Percentiles rank a stretch among this genome's conserved stretches.
Conservation (phyloP, 2,113 vertebrate species). For the Mormyrus lacerda region DNA sequence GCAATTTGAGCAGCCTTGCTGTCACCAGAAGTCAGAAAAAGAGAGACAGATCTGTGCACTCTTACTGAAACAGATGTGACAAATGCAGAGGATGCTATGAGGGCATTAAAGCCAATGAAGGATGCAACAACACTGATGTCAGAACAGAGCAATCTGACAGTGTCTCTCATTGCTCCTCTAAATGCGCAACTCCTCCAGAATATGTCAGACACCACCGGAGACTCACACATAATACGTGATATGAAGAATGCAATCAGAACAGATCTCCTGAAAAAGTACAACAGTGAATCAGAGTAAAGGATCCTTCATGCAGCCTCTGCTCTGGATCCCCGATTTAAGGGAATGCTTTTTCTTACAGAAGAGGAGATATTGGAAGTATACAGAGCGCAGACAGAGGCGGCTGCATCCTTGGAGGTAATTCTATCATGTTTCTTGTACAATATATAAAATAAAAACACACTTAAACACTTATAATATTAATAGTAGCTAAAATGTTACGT, state of each 20-base stretch:
- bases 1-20: conserved; percentile 20
- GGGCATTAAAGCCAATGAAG: conserved; percentile 23
- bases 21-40: conserved; percentile 21
- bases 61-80: conserved; percentile 21
- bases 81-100: conserved; percentile 38
- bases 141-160: conserved; percentile 18
- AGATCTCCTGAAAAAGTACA: conserved; percentile 22
- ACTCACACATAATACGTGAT: conserved; percentile 7
- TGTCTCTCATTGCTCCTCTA: conserved; percentile 24
- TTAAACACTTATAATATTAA: not conserved
- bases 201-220: conserved; percentile 5
- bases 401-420: conserved; percentile 16
- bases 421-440: not conserved
- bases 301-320: conserved; percentile 11
- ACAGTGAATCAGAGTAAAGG: conserved; percentile 9
- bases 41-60: conserved; percentile 20
- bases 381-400: conserved; percentile 9
- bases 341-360: conserved; percentile 16
- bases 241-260: conserved; percentile 21
- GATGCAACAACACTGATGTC: conserved; percentile 20
- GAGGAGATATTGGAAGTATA: not conserved
- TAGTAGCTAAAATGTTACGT: not conserved
- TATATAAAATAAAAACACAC: not conserved
- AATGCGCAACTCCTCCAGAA: conserved; percentile 24
- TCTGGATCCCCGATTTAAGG: conserved; percentile 18